Conservation (phyloP, 1,140 invertebrate species). For the Drosophila mojavensis region DNA sequence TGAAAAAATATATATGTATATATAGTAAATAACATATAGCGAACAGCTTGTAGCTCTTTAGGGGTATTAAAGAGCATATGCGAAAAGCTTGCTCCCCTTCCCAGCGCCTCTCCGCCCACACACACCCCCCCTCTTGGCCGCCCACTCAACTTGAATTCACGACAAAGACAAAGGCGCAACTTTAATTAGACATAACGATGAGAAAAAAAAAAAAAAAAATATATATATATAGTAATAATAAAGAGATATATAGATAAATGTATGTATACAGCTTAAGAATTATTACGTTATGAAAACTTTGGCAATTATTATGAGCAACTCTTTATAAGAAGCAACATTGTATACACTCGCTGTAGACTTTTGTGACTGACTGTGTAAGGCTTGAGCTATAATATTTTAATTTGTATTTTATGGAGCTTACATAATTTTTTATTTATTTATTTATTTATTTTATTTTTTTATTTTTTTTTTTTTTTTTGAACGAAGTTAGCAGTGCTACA, state of each 20-base stretch:
- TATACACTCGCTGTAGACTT: neutral
- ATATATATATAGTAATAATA: neutral
- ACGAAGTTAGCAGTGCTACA: too few species aligned
- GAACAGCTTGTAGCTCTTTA: constrained; percentile 10
- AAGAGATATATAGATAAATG: neutral
- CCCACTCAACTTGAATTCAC: constrained; percentile 11
- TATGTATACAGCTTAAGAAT: constrained; percentile 29
- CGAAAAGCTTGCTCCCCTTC: constrained; percentile 2
- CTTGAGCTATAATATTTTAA: too few species aligned
- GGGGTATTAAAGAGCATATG: constrained; percentile 35
- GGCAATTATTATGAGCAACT: constrained; percentile 35
- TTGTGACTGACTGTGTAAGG: neutral
- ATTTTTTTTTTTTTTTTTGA: too few species aligned
- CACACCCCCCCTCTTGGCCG: neutral
- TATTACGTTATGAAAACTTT: constrained; percentile 52
- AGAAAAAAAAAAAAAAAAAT: constrained; percentile 39
- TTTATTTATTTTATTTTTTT: too few species aligned
- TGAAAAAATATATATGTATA: constrained; percentile 18
- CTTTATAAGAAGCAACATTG: neutral
- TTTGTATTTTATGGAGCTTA: too few species aligned
- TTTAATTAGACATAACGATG: constrained; percentile 62
- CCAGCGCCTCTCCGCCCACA: neutral
- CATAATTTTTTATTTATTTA: too few species aligned
- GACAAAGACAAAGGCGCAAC: constrained; percentile 44
- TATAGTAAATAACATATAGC: neutral